phyloP scores from a whole-genome alignment of 2,888 invertebrate species.

The Trissoscelio sp. region DNA sequence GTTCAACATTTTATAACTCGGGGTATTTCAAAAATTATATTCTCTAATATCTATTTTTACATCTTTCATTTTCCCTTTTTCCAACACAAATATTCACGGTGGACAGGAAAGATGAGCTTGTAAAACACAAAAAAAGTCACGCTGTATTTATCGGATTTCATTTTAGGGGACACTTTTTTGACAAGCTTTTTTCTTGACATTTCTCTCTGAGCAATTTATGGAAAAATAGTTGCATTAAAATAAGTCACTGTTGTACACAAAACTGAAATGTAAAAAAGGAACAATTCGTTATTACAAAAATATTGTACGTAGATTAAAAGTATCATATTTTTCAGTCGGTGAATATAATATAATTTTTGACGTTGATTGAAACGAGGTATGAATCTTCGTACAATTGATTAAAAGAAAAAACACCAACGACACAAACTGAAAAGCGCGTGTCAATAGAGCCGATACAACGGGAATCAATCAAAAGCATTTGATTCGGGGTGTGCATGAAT shows the following conservation, averaged over 20 bases:
- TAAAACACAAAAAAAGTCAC: background rate
- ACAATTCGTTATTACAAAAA: no score
- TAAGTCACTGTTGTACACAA: no score
- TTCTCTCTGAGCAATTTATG: no score
- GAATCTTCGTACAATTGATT: conserved; percentile 44
- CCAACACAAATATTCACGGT: no score
- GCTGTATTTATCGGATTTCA: conserved; percentile 2
- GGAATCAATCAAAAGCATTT: conserved; percentile 49
- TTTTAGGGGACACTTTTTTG: background rate
- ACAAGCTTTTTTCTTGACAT: background rate
- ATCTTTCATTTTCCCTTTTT: no score
- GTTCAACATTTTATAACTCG: no score
- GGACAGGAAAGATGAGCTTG: conserved; percentile 1
- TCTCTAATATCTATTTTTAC: background rate
- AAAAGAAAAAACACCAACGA: conserved; percentile 42
- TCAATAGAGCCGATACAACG: conserved; percentile 32
- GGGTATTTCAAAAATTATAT: no score
- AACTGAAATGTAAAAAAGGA: background rate
- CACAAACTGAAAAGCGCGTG: conserved; percentile 30
- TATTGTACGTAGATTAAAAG: no score
- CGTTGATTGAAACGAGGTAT: conserved; percentile 49
- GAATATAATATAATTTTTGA: conserved; percentile 45
- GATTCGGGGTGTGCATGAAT: conserved; percentile 6
- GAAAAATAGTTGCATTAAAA: no score
- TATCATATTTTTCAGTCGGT: conserved; percentile 13